Base-by-base conservation (phyloP, 2,888 invertebrate genomes). In the Cynaeus angustus region DNA sequence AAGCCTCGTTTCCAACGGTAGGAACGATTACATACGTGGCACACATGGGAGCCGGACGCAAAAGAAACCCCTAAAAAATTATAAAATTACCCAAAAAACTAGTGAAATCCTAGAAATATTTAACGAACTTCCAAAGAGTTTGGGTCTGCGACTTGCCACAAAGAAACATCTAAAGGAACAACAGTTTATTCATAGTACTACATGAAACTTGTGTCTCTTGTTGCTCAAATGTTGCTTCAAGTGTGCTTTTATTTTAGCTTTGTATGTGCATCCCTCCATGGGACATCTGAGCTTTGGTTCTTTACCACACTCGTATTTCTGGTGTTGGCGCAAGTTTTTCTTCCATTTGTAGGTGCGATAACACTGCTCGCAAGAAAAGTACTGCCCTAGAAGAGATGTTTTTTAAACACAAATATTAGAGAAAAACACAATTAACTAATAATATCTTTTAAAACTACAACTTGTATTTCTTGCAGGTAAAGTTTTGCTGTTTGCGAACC, bases 221-320 rank as follows among this genome's bases (percentile, higher is more conserved):
- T 33, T 33, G 3, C 7, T 16, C 28, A 71, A 12, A 28, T 73
- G 72, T 28, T 59, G 53, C 55, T 72, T 68, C 26, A 74, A 12
- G 13, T 53, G 16, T 16, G 66, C 45, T 73, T 72, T 75, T n/a
- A 53, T 43, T 41, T 41, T 41, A n/a, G 41, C 6, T n/a, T 41
- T 41, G 61, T 71, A 74, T 4, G 50, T 21, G 37, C 74, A 74
- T 3, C 50, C 45, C 10, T 48, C 56, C 90, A 90, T 78, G 10
- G 41, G n/a, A 13, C 41, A 41, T 92, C 93, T 85, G 88, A 89
- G 88, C 89, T 92, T 86, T 88, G 88, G 92, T 82, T 88, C 91
- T 86, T 89, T 90, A 77, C 89, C 91, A 86, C 90, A 92, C 87
- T 90, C 92, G 81, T 85, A 85, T 78, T 89, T 89, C 81, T 88